Evolutionary conservation across 2,113 vertebrate genomes (phyloP).

Genomic region (Ailurus styani): DNA sequence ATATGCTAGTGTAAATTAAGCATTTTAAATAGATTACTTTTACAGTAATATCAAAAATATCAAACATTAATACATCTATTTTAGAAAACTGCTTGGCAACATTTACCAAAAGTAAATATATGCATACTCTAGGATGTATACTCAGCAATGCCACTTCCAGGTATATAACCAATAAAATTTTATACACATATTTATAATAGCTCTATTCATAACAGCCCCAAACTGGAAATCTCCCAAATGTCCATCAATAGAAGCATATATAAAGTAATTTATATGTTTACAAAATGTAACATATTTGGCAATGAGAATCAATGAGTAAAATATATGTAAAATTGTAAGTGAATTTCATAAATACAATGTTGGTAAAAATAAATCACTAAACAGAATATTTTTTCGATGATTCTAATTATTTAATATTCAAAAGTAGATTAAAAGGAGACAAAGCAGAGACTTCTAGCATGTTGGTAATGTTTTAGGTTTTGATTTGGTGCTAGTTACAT

Average conservation of each 20-base stretch:
- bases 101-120: not conserved
- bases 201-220: not conserved
- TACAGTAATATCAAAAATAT: not conserved
- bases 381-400: not conserved
- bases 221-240: not conserved
- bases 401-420: not conserved
- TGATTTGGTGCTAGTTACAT: not conserved
- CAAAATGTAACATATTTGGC: not conserved
- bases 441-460: not conserved
- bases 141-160: not conserved
- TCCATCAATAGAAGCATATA: not conserved
- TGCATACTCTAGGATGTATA: not conserved
- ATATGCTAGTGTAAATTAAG: not conserved
- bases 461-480: not conserved
- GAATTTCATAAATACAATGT: not conserved
- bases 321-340: not conserved
- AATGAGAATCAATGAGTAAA: not conserved
- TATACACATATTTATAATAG: not conserved
- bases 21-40: not conserved
- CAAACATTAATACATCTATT: not conserved
- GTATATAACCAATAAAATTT: not conserved
- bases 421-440: not conserved
- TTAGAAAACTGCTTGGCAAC: not conserved
- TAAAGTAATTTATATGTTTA: not conserved
- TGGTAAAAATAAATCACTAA: not conserved